These are phyloP conservation scores for Clamator glandarius DNA, from an alignment of 2,797 vertebrate species.

Conservation along the genomic window DNA sequence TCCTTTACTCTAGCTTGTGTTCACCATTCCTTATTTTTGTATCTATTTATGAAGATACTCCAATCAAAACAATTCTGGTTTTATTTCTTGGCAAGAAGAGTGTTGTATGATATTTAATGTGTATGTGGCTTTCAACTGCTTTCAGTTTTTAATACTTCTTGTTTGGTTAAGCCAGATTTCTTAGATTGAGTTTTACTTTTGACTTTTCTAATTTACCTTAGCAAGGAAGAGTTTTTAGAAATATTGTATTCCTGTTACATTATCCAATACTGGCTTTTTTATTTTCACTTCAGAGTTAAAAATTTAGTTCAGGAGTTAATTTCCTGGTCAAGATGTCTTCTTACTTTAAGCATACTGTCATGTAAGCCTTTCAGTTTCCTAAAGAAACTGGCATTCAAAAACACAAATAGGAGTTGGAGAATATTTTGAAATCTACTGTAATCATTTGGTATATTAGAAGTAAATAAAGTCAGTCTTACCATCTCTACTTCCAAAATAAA, in stretches of 20 bases:
- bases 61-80: background rate
- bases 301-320: background rate
- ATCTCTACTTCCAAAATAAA: background rate
- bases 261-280: background rate
- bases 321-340: background rate
- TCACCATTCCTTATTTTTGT: background rate
- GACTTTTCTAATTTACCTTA: background rate
- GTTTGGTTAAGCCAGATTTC: background rate
- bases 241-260: background rate
- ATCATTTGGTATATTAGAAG: background rate
- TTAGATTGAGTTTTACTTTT: background rate
- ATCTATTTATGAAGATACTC: background rate
- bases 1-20: background rate
- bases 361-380: background rate
- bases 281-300: background rate
- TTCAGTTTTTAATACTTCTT: background rate
- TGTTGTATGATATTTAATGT: background rate
- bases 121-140: background rate
- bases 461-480: background rate
- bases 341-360: background rate
- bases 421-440: background rate
- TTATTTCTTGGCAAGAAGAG: background rate
- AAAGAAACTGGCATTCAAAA: background rate
- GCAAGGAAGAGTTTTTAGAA: background rate
- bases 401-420: background rate